Conservation (phyloP, 2,797 vertebrate species). For the Simalia tracyae region DNA sequence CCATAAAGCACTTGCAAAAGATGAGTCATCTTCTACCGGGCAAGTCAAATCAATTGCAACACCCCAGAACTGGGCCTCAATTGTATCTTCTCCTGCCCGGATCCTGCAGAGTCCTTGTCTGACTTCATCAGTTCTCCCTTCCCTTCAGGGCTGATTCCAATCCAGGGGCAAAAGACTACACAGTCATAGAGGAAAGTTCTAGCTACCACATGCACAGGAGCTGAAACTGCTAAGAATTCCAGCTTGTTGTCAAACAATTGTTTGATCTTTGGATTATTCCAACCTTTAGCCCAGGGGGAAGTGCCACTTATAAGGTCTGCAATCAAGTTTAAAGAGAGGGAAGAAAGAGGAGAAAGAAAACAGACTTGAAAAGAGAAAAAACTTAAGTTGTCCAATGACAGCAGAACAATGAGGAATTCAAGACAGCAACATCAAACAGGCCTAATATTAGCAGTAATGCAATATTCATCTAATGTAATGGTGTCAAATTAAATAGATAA, state of each 20-base stretch:
- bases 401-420: background rate
- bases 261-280: background rate
- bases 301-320: background rate
- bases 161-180: constrained; percentile 25
- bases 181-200: constrained; percentile 8
- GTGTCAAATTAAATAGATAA: background rate
- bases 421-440: background rate
- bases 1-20: background rate
- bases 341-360: background rate
- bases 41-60: background rate
- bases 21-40: background rate
- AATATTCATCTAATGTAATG: background rate
- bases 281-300: background rate
- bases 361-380: background rate
- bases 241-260: background rate
- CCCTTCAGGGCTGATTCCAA: constrained; percentile 26
- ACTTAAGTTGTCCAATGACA: no score
- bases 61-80: background rate
- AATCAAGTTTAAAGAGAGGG: background rate
- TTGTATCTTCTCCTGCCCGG: background rate
- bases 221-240: background rate
- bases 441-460: no score
- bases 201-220: accelerated
- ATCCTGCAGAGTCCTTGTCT: background rate
- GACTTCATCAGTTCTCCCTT: background rate